Percentiles rank a stretch among this genome's conserved stretches.
Conservation (phyloP, 2,113 vertebrate genomes). For the Eretmochelys imbricata region DNA sequence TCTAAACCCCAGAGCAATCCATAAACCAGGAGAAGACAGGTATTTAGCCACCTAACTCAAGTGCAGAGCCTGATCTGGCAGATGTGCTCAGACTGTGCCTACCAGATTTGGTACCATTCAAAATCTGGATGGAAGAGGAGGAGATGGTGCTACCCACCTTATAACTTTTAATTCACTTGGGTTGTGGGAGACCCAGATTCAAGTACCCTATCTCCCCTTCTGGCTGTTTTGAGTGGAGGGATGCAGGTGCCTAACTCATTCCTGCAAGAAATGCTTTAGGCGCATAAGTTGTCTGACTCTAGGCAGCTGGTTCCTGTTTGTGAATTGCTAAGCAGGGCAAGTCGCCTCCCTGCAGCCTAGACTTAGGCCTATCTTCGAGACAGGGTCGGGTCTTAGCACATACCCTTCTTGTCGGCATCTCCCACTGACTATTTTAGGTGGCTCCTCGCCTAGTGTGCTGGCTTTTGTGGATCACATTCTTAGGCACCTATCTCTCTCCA, state of each 20-base stretch:
- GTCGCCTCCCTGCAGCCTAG: not conserved
- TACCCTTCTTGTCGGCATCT: not conserved
- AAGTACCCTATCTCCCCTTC: not conserved
- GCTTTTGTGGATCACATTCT: not conserved
- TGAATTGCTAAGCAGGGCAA: not conserved
- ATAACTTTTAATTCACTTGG: not conserved
- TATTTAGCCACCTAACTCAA: not conserved
- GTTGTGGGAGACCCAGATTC: not conserved
- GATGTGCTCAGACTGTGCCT: not conserved
- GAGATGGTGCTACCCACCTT: too few species aligned
- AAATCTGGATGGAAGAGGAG: not conserved
- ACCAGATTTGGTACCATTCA: not conserved
- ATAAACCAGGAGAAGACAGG: not conserved
- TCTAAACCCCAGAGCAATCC: not conserved
- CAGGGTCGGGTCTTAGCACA: not conserved
- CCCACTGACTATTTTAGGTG: not conserved
- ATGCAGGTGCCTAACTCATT: not conserved
- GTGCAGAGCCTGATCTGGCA: not conserved
- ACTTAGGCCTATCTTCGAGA: not conserved
- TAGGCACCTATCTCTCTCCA: not conserved
- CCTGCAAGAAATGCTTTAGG: not conserved
- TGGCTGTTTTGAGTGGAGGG: not conserved
- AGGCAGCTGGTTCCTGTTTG: not conserved
- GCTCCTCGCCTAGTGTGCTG: not conserved
- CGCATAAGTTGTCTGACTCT: not conserved